Evolutionary conservation across 2,797 vertebrate genomes (phyloP).

Genomic region (Rhinogobio ventralis): DNA sequence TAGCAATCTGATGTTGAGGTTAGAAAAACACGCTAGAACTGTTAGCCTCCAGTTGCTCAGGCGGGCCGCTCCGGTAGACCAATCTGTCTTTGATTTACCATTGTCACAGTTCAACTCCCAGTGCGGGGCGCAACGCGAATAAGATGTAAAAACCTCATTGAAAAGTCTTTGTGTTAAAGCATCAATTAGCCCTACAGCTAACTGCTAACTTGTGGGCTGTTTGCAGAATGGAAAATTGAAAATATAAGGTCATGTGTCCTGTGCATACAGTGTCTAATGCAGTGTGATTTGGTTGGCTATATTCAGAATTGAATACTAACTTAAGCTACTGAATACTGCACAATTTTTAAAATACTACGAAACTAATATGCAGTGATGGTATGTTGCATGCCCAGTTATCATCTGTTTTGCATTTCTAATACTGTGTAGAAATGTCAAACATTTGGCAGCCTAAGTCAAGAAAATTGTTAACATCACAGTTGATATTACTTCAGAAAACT

Average conservation of each 20-base stretch:
- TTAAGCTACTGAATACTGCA: not conserved
- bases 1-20: slow-evolving; percentile 46
- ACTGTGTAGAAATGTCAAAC: too few species aligned
- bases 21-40: slow-evolving; percentile 46
- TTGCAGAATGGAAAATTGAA: not conserved
- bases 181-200: slow-evolving; percentile 8
- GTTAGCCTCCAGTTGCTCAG: slow-evolving; percentile 43
- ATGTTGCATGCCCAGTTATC: too few species aligned
- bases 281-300: not conserved
- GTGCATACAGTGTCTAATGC: not conserved
- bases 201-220: not conserved
- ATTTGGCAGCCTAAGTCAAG: not conserved
- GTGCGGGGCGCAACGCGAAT: not conserved
- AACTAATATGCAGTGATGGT: too few species aligned
- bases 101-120: slow-evolving; percentile 28
- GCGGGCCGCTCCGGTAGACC: not conserved
- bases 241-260: slow-evolving; percentile 1
- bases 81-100: slow-evolving; percentile 34
- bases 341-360: not conserved
- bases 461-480: too few species aligned
- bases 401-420: too few species aligned
- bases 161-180: slow-evolving; percentile 16
- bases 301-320: not conserved
- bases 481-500: too few species aligned
- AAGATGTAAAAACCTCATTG: slow-evolving; percentile 15